These are phyloP conservation scores for Leptobrachium leishanense DNA, from an alignment of 2,113 vertebrate genomes.

Conservation along the genomic window DNA sequence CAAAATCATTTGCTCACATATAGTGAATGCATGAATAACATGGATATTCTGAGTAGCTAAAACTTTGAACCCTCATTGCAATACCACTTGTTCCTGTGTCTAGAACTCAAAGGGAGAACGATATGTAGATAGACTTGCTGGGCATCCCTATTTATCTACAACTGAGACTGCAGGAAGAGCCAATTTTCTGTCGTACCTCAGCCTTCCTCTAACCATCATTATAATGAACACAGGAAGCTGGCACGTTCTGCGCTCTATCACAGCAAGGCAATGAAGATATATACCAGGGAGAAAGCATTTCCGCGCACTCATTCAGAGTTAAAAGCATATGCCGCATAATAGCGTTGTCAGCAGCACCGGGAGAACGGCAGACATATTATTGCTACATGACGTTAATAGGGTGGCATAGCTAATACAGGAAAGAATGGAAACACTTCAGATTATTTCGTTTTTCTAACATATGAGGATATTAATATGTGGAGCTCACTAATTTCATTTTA, in stretches of 20 bases:
- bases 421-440: too few species aligned
- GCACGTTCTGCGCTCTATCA: slow-evolving; percentile 18
- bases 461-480: too few species aligned
- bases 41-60: too few species aligned
- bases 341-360: neutral
- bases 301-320: neutral
- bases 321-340: neutral
- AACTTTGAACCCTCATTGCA: too few species aligned
- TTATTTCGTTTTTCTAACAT: too few species aligned
- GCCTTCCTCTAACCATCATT: slow-evolving; percentile 10
- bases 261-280: neutral
- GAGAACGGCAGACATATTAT: neutral
- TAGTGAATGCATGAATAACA: too few species aligned
- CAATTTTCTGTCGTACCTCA: neutral
- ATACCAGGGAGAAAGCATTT: neutral
- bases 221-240: slow-evolving; percentile 18
- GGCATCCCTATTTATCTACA: neutral
- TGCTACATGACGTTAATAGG: neutral
- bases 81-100: too few species aligned
- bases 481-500: too few species aligned
- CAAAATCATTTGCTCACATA: too few species aligned
- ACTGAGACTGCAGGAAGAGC: neutral
- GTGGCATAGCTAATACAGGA: too few species aligned
- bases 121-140: too few species aligned
- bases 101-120: too few species aligned